These are phyloP conservation scores for Ceratothoa steindachneri DNA, from an alignment of 2,888 invertebrate species.

Conservation along the genomic window DNA sequence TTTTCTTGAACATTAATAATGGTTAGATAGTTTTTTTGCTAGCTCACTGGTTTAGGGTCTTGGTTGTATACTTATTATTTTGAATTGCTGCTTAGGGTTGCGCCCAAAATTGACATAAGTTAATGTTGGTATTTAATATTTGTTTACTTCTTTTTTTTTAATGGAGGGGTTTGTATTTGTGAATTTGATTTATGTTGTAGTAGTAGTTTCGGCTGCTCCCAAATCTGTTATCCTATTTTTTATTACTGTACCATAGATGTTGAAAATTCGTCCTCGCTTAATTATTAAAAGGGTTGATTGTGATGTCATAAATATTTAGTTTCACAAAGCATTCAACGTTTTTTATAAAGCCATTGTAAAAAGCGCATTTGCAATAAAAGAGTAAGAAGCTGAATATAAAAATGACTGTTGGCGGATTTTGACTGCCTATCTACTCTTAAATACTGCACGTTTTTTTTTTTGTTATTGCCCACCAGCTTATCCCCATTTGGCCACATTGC, in stretches of 20 bases:
- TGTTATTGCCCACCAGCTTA: too few species aligned
- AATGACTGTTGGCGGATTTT: too few species aligned
- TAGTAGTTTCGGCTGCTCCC: background rate
- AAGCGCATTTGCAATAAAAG: background rate
- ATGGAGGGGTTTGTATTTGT: background rate
- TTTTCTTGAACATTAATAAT: background rate
- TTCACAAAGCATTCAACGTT: background rate
- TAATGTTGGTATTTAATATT: background rate
- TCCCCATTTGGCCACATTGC: too few species aligned
- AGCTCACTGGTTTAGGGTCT: background rate
- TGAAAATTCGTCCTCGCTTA: too few species aligned
- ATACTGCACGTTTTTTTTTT: too few species aligned
- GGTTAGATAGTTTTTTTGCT: too few species aligned
- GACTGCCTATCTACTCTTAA: too few species aligned
- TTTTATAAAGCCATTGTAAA: background rate
- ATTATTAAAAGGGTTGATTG: background rate
- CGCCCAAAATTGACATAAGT: background rate
- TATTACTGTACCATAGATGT: too few species aligned
- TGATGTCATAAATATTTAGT: background rate
- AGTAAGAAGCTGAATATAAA: too few species aligned
- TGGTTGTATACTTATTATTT: background rate
- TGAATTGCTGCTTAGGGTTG: background rate
- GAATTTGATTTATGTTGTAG: background rate
- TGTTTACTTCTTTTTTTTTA: background rate
- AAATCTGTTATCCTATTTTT: too few species aligned